Base-by-base conservation (phyloP, 2,797 vertebrate genomes). In the Betta splendens region DNA sequence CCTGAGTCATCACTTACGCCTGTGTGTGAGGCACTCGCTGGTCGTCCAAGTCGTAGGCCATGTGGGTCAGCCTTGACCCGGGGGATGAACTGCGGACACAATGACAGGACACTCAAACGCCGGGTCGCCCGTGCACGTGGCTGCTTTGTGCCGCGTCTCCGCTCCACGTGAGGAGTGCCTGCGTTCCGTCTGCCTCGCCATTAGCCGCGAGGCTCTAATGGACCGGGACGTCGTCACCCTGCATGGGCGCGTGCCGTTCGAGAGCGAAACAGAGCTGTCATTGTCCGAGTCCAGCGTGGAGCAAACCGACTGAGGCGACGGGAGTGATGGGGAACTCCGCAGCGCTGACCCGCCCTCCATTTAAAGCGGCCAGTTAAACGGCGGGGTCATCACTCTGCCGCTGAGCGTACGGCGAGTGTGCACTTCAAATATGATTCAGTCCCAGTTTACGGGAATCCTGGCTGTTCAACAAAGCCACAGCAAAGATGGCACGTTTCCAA, bases 41-140 rank as follows among this genome's bases (percentile, higher is more conserved):
- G 54, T 51, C 45, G 36, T 46, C 38, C 39, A 9, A 51, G 43
- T 69, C 57, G 31, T 0, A 17, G 71, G 62, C 42, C 69, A 60
- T 58, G 32, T 75, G 51, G 67, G 68, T 69, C 76, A 63, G 53
- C 11, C 16, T 5, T 13, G 39, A 56, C 47, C 63, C 25, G 56
- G 70, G 72, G 69, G 67, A 47, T 4, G 40, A 62, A 67, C 51
- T 15, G 39, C 3, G 35, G 45, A 57, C 29, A 70, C 60, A 72
- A 58, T 47, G 69, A 60, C 37, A 7, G 42, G 32, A 60, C 33
- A 13, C 52, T 59, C 11, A 31, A 54, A 50, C 22, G 28, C 11
- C 47, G 53, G 51, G 56, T 52, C 40, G 15, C 31, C 29, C 29
- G 25, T 9, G 50, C 31, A 43, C 58, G 20, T 9, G 11, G n/a